Base-by-base conservation (phyloP, 2,888 invertebrate species). In the Agriotes lineatus region DNA sequence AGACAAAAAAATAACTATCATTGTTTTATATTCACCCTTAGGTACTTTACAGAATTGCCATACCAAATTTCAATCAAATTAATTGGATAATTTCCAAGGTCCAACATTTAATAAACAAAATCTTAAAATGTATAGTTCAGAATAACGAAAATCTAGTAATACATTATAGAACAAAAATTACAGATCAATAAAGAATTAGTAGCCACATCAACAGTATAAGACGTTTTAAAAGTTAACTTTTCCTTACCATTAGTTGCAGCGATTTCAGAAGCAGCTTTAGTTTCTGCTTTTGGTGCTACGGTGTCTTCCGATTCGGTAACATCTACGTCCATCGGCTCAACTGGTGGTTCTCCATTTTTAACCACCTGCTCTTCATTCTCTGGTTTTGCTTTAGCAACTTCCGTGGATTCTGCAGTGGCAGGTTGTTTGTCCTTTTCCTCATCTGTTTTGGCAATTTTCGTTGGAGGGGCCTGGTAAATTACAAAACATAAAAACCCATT, bases 401-500 rank as follows among this genome's bases (percentile, higher is more conserved):
- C 65, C 58, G 18, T 42, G 39, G 45, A 68, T 57, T 71, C 58
- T 54, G 35, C 14, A 22, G 22, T 63, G 16, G 58, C 10, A 14
- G 12, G 9, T 16, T 57, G 25, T 16, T 63, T 64, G n/a, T 80
- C 86, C n/a, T n/a, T n/a, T 16, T 42, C 12, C 12, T 60, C 66
- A 10, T 57, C 61, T 71, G 86, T 88, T 81, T 89, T 89, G 18
- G 86, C 83, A 48, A 89, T 80, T 83, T 89, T 89, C 20, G 87
- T 82, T 19, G 89, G 88, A 72, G 86, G 84, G 62, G 76, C 82
- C 81, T 82, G 75, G 71, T 72, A 18, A n/a, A 20, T 18, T 14
- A 42, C 16, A 9, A 18, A 18, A 39, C 2, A 14, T 37, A n/a
- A 5, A 12, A 37, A 35, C 9, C 35, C 9, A 35, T 35, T 9